A percentile compares a stretch with the other conserved stretches of the same genome.
These are phyloP conservation scores for Xylota sylvarum DNA, from an alignment of 2,888 invertebrate genomes.

Conservation along the genomic window DNA sequence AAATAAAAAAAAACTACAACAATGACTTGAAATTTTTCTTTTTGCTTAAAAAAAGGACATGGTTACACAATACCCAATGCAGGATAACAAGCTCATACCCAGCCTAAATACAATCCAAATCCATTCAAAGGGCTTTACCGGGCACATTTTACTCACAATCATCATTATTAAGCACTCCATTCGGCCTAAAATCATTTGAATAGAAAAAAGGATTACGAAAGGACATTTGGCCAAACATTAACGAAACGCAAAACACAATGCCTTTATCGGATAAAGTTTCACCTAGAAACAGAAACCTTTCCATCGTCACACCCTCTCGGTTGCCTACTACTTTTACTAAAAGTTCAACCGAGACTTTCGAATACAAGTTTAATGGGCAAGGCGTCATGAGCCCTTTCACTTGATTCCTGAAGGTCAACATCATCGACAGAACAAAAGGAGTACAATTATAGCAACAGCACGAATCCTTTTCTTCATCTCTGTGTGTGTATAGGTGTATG, in stretches of 20 bases:
- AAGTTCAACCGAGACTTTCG: constrained; percentile 38
- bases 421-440: constrained; percentile 1
- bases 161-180: constrained; percentile 38
- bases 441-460: constrained; percentile 1
- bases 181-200: constrained; percentile 31
- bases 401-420: constrained; percentile 40
- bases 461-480: constrained; percentile 16
- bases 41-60: background rate
- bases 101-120: background rate
- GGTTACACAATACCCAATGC: background rate
- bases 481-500: background rate
- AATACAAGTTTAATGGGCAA: constrained; percentile 36
- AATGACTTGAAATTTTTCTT: constrained; percentile 10
- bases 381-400: constrained; percentile 35
- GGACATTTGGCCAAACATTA: constrained; percentile 25
- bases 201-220: constrained; percentile 30
- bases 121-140: constrained; percentile 9
- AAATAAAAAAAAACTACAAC: background rate
- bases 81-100: background rate
- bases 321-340: background rate
- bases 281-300: constrained; percentile 40
- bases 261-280: constrained; percentile 39
- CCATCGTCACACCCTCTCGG: constrained; percentile 1
- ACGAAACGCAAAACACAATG: constrained; percentile 20
- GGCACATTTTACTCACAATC: constrained; percentile 24